phyloP scores from a whole-genome alignment of 2,888 invertebrate species.

The Sminthurides aquaticus region DNA sequence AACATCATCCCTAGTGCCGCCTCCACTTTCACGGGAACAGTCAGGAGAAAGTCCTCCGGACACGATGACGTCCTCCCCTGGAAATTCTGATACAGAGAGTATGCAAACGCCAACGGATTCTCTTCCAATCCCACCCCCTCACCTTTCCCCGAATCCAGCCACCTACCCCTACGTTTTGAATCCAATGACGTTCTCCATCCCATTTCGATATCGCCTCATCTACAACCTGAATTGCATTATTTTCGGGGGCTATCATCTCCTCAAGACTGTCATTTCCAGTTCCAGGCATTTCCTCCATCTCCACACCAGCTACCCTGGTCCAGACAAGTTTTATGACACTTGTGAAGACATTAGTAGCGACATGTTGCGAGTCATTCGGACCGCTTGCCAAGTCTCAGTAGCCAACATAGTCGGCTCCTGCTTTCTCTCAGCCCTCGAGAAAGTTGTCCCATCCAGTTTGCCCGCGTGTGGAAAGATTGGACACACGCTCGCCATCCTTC shows the following conservation, averaged over 20 bases:
- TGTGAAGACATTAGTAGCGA: slow-evolving; percentile 6
- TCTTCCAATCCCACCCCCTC: neutral
- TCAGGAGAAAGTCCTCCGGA: neutral
- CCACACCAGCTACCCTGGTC: slow-evolving; percentile 10
- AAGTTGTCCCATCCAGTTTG: slow-evolving; percentile 8
- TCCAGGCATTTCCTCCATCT: slow-evolving; percentile 7
- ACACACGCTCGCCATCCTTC: slow-evolving; percentile 18
- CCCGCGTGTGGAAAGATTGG: slow-evolving; percentile 10
- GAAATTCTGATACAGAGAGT: no score
- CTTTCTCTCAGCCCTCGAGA: slow-evolving; percentile 16
- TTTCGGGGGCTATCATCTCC: slow-evolving; percentile 20
- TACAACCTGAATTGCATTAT: slow-evolving; percentile 18
- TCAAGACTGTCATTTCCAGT: slow-evolving; percentile 3
- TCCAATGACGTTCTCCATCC: slow-evolving; percentile 12
- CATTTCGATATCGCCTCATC: slow-evolving; percentile 17
- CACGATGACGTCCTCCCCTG: neutral
- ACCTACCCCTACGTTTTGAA: slow-evolving; percentile 21
- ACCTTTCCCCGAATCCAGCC: neutral
- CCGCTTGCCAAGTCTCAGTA: slow-evolving; percentile 11
- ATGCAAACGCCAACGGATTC: neutral
- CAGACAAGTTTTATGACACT: slow-evolving; percentile 7
- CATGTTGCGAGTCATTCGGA: slow-evolving; percentile 13
- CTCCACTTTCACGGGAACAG: neutral
- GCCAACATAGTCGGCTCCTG: slow-evolving; percentile 13
- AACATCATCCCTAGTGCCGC: neutral